These are phyloP conservation scores for Paramormyrops kingsleyae DNA, from an alignment of 2,113 vertebrate genomes.

Conservation along the genomic window DNA sequence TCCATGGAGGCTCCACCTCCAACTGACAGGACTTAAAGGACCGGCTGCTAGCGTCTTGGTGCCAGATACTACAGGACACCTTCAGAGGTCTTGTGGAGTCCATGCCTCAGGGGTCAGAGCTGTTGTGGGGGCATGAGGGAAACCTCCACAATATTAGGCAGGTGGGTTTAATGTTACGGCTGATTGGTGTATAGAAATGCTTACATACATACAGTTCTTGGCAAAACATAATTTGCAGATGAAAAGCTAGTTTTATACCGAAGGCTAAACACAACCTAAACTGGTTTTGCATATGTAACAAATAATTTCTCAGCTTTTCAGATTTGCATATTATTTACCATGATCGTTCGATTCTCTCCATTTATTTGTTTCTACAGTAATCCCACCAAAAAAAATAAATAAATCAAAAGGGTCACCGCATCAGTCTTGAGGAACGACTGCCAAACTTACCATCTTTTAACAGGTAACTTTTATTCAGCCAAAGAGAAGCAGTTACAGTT, in stretches of 20 bases:
- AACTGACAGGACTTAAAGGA: neutral
- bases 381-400: neutral
- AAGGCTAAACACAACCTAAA: neutral
- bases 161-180: neutral
- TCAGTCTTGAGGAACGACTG: neutral
- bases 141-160: neutral
- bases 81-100: neutral
- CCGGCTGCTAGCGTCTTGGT: neutral
- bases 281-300: neutral
- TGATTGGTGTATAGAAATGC: neutral
- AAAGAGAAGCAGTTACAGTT: neutral
- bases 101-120: neutral
- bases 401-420: neutral
- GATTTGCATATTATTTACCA: neutral
- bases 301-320: neutral
- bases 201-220: neutral
- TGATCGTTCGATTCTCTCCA: neutral
- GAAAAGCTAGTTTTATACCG: neutral
- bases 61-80: neutral
- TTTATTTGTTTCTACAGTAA: neutral
- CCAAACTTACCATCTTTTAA: neutral
- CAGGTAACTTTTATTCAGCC: neutral
- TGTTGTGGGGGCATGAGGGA: neutral
- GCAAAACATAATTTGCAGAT: neutral
- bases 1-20: neutral